These are phyloP conservation scores for Bombus soroeensis DNA, from an alignment of 1,140 invertebrate species.

Conservation along the genomic window DNA sequence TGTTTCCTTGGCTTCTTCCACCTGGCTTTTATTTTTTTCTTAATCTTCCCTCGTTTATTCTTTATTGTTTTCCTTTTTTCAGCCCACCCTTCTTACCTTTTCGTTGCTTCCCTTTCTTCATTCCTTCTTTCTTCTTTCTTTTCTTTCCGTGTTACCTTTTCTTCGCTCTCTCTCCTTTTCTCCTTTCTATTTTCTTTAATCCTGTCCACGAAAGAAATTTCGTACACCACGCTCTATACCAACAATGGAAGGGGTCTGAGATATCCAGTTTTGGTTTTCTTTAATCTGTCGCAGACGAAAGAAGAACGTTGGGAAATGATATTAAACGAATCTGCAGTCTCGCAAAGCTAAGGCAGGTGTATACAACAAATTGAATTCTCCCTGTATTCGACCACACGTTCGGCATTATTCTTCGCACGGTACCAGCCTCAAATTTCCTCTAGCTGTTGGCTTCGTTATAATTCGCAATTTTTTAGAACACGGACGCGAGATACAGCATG, in stretches of 20 bases:
- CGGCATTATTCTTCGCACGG: neutral
- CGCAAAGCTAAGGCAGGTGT: neutral
- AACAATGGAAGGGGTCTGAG: neutral
- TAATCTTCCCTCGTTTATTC: no score
- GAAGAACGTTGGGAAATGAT: neutral
- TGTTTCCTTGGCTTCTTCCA: neutral
- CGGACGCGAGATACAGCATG: neutral
- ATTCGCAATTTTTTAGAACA: slow-evolving; percentile 12
- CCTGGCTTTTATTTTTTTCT: no score
- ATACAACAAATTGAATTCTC: neutral
- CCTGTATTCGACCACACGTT: neutral
- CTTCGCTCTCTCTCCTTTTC: no score
- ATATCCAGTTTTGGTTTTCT: neutral
- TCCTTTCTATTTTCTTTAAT: neutral
- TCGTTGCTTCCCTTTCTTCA: neutral
- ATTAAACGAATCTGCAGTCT: neutral
- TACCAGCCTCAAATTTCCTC: neutral
- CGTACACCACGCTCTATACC: neutral
- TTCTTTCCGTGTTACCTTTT: neutral
- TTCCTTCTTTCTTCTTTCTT: no score
- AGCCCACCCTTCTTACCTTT: neutral
- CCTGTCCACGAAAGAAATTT: neutral
- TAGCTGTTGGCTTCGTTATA: neutral
- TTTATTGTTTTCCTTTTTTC: no score
- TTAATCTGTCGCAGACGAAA: neutral